phyloP scores from a whole-genome alignment of 2,797 vertebrate species.

The Schizopygopsis malacanthus region DNA sequence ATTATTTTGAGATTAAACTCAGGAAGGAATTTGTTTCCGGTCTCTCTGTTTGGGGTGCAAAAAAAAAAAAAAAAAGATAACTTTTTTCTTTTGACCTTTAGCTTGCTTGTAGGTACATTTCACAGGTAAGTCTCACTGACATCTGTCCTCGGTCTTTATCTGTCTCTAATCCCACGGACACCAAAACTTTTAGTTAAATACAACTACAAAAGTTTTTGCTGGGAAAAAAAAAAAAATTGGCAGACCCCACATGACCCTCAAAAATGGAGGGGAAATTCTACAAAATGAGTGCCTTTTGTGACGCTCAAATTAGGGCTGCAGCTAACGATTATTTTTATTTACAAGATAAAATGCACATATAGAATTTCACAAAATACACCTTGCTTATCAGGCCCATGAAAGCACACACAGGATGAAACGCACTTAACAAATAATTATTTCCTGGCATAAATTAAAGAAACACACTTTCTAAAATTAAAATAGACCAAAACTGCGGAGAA shows the following conservation, averaged over 20 bases:
- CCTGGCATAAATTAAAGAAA: no score
- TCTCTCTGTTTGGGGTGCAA: conserved; percentile 35
- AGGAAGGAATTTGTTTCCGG: conserved; percentile 47
- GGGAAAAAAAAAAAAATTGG: background rate
- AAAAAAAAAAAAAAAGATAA: background rate
- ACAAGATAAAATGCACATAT: no score
- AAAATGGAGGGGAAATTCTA: background rate
- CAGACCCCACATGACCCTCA: background rate
- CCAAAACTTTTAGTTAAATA: conserved; percentile 56
- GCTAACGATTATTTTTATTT: no score
- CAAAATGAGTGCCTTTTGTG: background rate
- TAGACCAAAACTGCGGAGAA: no score
- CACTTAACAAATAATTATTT: no score
- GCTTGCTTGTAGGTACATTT: conserved; percentile 61
- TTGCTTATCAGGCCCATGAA: no score
- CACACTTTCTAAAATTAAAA: no score
- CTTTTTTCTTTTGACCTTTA: conserved; percentile 70
- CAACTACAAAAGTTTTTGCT: conserved; percentile 57
- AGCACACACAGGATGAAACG: no score
- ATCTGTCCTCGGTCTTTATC: conserved; percentile 52
- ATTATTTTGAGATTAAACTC: conserved; percentile 78
- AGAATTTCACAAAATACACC: no score
- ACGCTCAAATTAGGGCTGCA: background rate
- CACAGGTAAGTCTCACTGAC: conserved; percentile 61
- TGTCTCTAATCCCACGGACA: conserved; percentile 58